phyloP scores from a whole-genome alignment of 1,140 invertebrate species.

The Halyomorpha halys region DNA sequence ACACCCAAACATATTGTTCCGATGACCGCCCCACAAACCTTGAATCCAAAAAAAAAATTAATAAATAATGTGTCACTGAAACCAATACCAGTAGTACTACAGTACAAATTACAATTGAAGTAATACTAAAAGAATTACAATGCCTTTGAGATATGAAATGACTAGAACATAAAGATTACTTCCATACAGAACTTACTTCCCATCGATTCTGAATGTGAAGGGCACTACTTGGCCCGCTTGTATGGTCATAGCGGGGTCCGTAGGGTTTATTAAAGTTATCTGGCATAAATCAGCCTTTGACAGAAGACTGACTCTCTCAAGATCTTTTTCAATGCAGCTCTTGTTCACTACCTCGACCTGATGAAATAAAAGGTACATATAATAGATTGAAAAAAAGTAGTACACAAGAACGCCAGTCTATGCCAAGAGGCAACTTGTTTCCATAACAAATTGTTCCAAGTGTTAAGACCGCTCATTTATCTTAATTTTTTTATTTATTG shows the following conservation, averaged over 20 bases:
- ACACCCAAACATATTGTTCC: constrained; percentile 16
- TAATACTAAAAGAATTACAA: no score
- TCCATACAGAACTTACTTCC: constrained; percentile 8
- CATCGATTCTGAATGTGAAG: constrained; percentile 1
- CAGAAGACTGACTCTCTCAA: background rate
- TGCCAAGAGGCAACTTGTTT: no score
- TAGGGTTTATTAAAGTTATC: background rate
- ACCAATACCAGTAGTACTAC: no score
- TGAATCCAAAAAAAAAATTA: background rate
- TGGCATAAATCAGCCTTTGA: background rate
- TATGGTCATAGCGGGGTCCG: background rate
- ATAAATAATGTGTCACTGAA: no score
- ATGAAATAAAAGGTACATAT: background rate
- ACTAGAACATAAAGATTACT: no score
- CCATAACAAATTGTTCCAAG: no score
- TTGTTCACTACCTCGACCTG: constrained; percentile 1
- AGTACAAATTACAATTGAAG: no score
- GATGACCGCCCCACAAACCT: constrained; percentile 12
- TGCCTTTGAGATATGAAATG: no score
- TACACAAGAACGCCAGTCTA: no score
- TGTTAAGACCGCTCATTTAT: no score
- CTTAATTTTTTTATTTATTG: no score
- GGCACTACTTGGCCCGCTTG: background rate
- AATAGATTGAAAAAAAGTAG: no score
- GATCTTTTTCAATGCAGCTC: background rate